Conservation (phyloP, 2,113 vertebrate species). For the Alethe castanea region DNA sequence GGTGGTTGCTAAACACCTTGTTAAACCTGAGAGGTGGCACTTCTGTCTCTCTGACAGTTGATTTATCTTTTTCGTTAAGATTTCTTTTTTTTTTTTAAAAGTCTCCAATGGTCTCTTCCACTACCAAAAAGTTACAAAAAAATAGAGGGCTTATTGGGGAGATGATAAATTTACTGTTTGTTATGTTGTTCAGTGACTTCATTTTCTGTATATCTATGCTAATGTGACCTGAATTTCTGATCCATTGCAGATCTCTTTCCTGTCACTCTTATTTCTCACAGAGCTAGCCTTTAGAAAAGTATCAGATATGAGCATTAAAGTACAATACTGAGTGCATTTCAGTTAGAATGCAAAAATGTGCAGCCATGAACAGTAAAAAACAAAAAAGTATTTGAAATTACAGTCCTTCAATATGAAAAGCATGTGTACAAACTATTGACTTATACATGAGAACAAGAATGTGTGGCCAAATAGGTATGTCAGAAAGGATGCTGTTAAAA, state of each 20-base stretch:
- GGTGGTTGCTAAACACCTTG: background rate
- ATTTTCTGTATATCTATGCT: background rate
- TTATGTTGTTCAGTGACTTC: background rate
- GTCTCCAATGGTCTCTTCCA: background rate
- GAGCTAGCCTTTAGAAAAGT: background rate
- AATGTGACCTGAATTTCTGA: slow-evolving; percentile 29
- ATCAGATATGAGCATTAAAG: background rate
- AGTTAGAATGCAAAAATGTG: background rate
- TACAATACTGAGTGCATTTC: background rate
- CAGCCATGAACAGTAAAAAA: background rate
- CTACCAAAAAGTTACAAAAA: background rate
- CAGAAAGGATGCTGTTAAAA: background rate
- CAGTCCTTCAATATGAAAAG: background rate
- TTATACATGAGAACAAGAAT: background rate
- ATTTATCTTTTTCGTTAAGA: background rate
- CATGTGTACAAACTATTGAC: background rate
- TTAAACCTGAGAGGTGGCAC: background rate
- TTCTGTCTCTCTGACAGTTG: background rate
- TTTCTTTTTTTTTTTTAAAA: background rate
- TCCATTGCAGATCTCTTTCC: background rate
- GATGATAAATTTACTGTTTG: background rate
- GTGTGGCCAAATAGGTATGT: background rate
- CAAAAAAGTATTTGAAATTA: background rate
- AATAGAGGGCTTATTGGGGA: background rate
- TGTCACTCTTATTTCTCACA: background rate